These are phyloP conservation scores for Nyctereutes procyonoides DNA, from an alignment of 2,113 vertebrate species.

Conservation along the genomic window DNA sequence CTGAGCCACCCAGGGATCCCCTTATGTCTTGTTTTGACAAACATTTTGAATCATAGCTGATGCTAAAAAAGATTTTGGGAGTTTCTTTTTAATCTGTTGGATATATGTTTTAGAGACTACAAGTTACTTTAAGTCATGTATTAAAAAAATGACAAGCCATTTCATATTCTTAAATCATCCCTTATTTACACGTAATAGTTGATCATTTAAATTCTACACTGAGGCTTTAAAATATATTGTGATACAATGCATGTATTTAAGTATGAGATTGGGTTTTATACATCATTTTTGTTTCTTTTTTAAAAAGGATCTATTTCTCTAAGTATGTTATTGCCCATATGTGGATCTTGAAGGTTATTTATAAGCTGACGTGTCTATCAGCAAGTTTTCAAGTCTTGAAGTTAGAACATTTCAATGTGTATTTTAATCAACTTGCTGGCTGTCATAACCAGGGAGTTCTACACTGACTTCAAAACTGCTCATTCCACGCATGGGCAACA, in stretches of 20 bases:
- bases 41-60: slow-evolving; percentile 1
- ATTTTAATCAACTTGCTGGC: slow-evolving; percentile 61
- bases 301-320: slow-evolving; percentile 46
- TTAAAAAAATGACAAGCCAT: neutral
- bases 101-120: neutral
- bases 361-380: slow-evolving; percentile 46
- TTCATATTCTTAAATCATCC: neutral
- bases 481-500: neutral
- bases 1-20: no score
- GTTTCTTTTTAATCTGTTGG: neutral
- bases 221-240: neutral
- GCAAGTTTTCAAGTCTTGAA: slow-evolving; percentile 46
- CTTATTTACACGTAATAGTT: neutral
- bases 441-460: slow-evolving; percentile 36
- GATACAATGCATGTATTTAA: neutral
- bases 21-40: neutral
- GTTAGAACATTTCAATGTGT: slow-evolving; percentile 49
- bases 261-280: neutral
- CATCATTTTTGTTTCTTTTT: slow-evolving; percentile 49
- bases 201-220: slow-evolving; percentile 31
- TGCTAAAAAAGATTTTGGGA: neutral
- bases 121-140: neutral
- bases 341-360: slow-evolving; percentile 50
- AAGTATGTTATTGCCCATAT: neutral
- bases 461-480: slow-evolving; percentile 34